A percentile compares a stretch with the other conserved stretches of the same genome.
Conservation (phyloP, 2,888 invertebrate species). For the Isotomurus palustris region DNA sequence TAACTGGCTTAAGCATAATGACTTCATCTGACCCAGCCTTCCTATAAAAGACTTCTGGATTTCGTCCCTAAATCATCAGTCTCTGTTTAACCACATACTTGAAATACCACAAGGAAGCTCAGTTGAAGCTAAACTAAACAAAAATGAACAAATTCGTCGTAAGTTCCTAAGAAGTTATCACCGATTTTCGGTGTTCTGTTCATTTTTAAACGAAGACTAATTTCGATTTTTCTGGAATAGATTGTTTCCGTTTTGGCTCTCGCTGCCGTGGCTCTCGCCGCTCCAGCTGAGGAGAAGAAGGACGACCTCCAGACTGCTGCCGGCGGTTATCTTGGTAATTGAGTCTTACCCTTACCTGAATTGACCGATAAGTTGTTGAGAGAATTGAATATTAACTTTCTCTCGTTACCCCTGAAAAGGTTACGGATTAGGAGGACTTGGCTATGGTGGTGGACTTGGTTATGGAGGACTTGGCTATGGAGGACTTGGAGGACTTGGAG, state of each 20-base stretch:
- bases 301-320: constrained; percentile 9
- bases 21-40: not conserved
- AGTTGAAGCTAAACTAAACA: not conserved
- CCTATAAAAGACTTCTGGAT: no score
- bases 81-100: no score
- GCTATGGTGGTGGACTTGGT: constrained; percentile 17
- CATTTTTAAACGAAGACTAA: not conserved
- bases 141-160: constrained; percentile 12
- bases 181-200: not conserved
- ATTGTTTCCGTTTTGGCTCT: not conserved
- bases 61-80: no score
- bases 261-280: constrained; percentile 3
- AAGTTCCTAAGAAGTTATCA: constrained; percentile 3
- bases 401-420: not conserved
- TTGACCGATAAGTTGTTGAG: not conserved
- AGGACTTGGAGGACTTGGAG: constrained; percentile 19
- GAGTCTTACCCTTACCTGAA: no score
- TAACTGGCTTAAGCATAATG: not conserved
- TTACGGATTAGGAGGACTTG: constrained; percentile 21
- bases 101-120: no score
- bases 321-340: constrained; percentile 5
- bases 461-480: constrained; percentile 9
- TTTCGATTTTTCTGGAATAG: not conserved
- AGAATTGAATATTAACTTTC: not conserved
- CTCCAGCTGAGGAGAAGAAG: constrained; percentile 10